Evolutionary conservation across 2,113 vertebrate species (phyloP), one percentile per base, ranked within the genome.

Genomic region (Struthio camelus): DNA sequence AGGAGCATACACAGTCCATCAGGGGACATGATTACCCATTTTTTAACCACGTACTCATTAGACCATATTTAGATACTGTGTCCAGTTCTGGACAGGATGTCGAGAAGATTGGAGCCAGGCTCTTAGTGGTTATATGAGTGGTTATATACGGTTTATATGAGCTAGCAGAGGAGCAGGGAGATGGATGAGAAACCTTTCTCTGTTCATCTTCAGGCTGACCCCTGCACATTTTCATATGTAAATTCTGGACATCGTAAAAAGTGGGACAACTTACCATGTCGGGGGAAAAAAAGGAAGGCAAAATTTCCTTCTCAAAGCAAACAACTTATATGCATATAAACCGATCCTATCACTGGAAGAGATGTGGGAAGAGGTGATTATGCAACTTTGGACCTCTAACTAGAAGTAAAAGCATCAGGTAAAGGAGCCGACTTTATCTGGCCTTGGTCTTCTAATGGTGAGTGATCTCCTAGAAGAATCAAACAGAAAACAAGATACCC

Each of bases 261-360:
- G 22, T 22, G 58, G 36, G 66, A 90, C 15, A 69, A 72, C 14
- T 65, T 30, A 10, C 10, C 69, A 20, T 7, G 38, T 42, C 28
- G 50, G 7, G 13, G 53, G 16, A 2, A 10, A 42, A 50, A 90
- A 87, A n/a, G 42, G n/a, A 53, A 14, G 18, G 23, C 12, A 78
- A 66, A 94, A 80, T 13, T 71, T 70, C 48, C 59, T 70, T 85
- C 70, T 62, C 51, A 85, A 71, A 91, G 59, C 32, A 90, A 92
- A 65, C 6, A 51, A 10, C 25, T 82, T 53, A 42, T 34, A 58
- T 5, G 16, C 9, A 44, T 14, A 53, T n/a, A 53, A 93, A 62
- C 5, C 66, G 36, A 64, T 66, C 34, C 44, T 58, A 3, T 19
- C 6, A 1, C 20, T 75, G 59, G 78, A 83, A 90, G 30, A 25